Evolutionary conservation across 2,888 invertebrate species (phyloP), one percentile per base, ranked within the genome.

Genomic region (Ptychoptera albimana): DNA sequence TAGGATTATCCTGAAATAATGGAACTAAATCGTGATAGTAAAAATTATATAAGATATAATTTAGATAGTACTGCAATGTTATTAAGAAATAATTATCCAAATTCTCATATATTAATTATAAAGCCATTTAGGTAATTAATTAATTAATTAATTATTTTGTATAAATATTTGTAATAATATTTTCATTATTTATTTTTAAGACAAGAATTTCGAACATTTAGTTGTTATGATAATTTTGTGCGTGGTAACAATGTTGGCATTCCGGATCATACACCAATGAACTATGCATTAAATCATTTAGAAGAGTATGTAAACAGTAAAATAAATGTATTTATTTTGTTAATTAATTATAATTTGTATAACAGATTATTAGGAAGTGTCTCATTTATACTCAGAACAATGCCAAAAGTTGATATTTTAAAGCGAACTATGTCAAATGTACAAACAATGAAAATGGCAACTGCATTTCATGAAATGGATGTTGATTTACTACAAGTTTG

Each of bases 201-300:
- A 61, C 84, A 86, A 75, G 79, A 82, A 59, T 77, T 79, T 55
- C 79, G 82, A 57, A 86, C 83, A 45, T 87, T 86, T 64, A 85
- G 83, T 58, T 85, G 87, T 58, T 92, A 79, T 60, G 82, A 84
- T 62, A 91, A 92, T 69, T 92, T 92, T 67, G 86, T 91, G 44
- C 74, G 77, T 23, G 78, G 81, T 54, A 79, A 79, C 65, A 77
- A 79, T 58, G 79, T 79, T 47, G 89, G 89, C n/a, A 77, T 79
- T 13, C 91, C 91, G 3, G 76, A 77, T 50, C 84, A 86, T 61
- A 73, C 74, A n/a, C 75, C 77, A 10, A 77, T 76, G 52, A 77
- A 80, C 60, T 72, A 74, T 54, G 79, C 84, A 6, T 67, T 88
- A 49, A 71, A 72, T 44, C 88, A 91, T 59, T 66, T 91, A 42